Evolutionary conservation across 2,888 invertebrate genomes (phyloP), one percentile per base, ranked within the genome.

Genomic region (Zygothrica quintamaculata): DNA sequence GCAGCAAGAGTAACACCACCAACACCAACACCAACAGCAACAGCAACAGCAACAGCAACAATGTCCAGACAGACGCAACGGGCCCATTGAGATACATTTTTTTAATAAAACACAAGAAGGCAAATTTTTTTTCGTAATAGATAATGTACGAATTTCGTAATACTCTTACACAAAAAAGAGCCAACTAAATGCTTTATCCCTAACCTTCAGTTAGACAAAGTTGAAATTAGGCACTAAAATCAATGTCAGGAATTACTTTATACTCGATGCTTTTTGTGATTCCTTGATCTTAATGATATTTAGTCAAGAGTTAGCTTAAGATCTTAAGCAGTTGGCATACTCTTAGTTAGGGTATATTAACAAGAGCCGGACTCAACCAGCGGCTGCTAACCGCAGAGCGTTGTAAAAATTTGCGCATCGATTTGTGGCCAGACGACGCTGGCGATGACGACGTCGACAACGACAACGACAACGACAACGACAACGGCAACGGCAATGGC

Each of bases 331-430:
- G 25, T 34, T 15, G 11, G 6, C 4, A 16, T 16, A 47, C 29
- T 15, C 26, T 25, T 34, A 1, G 8, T 16, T 31, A 70, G 71
- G 12, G 73, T 75, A 70, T 74, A 18, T 37, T 15, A 61, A 36
- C 43, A 69, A 44, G 29, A 25, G 15, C 33, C 40, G 29, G 36
- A 22, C 33, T 16, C 48, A 50, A 40, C 18, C 65, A 61, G 62
- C 65, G 61, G 44, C 70, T 61, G 67, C 79, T 85, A 85, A 80
- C 79, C 82, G 67, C 79, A 80, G 61, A 62, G 67, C 70, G 50
- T 65, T 85, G 84, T 85, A 80, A 80, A 85, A 80, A 80, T 80
- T 82, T 80, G 76, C 79, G 70, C 86, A 82, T 80, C 79, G 79
- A 80, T 80, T 80, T 82, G 84, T 74, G 79, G 85, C 84, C 79